These are phyloP conservation scores for Elanus axillaris DNA, from an alignment of 2,113 vertebrate species.

Conservation along the genomic window DNA sequence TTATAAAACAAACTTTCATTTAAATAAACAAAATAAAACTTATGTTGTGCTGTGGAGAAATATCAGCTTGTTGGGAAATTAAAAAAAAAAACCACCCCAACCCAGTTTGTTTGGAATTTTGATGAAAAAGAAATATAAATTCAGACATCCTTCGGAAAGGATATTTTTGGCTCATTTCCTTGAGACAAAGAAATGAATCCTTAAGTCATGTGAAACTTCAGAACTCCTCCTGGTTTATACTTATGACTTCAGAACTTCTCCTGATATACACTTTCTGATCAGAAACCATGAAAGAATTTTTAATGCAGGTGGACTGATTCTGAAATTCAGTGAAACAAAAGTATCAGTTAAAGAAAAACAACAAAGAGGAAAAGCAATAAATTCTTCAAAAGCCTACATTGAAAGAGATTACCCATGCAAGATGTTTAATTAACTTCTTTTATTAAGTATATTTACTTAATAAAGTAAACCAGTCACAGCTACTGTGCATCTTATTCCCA, in stretches of 20 bases:
- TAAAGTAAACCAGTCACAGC: neutral
- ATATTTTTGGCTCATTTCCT: neutral
- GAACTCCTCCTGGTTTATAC: neutral
- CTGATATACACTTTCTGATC: neutral
- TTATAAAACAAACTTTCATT: neutral
- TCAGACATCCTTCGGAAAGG: neutral
- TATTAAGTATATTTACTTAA: neutral
- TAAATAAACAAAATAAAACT: neutral
- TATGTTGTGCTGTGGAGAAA: neutral
- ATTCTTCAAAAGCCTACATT: neutral
- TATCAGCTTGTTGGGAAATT: neutral
- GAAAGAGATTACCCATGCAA: conserved; percentile 24
- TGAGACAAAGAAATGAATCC: neutral
- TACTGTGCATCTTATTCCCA: neutral
- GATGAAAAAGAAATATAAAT: too few species aligned
- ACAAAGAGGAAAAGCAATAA: neutral
- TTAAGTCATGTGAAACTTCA: neutral
- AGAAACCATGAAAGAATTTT: neutral
- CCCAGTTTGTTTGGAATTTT: neutral
- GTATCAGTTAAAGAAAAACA: neutral
- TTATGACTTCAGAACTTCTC: neutral
- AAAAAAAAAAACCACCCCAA: neutral
- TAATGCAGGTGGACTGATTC: neutral
- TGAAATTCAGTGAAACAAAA: neutral
- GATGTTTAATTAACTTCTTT: conserved; percentile 24